A percentile compares a stretch with the other conserved stretches of the same genome.
These are phyloP conservation scores for Phenganax marumi DNA, from an alignment of 92 coral and sea anemone species.

Conservation along the genomic window DNA sequence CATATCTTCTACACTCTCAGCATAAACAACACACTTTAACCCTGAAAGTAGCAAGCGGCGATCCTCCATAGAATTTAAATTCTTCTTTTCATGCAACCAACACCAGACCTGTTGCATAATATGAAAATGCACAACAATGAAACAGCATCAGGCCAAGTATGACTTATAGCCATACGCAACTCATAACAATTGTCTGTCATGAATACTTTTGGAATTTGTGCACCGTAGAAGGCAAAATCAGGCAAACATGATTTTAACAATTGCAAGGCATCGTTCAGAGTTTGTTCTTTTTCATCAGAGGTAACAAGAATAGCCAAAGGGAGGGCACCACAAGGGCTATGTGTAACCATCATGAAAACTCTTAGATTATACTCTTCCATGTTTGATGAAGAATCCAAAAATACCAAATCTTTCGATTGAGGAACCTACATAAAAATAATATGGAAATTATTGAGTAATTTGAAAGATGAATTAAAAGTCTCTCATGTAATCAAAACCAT, in stretches of 20 bases:
- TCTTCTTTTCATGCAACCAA: constrained; percentile 2
- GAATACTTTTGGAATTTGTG: background rate
- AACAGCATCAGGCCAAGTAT: constrained; percentile 13
- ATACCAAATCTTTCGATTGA: constrained; percentile 14
- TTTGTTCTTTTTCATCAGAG: background rate
- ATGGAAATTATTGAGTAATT: too few relatives aligned
- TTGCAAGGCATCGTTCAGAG: constrained; percentile 2
- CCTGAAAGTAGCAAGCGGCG: background rate
- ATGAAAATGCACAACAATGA: constrained; percentile 15
- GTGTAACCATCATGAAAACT: constrained; percentile 2
- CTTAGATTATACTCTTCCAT: constrained; percentile 28
- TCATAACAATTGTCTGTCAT: constrained; percentile 26
- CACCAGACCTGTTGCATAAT: constrained; percentile 27
- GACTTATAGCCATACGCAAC: background rate
- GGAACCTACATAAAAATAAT: background rate
- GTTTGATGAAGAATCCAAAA: constrained; percentile 29
- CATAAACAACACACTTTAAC: background rate
- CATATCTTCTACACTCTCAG: background rate
- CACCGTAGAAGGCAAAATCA: background rate
- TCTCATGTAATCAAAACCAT: too few relatives aligned
- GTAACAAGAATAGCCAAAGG: background rate
- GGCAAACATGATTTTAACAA: background rate
- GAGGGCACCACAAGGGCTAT: constrained; percentile 23
- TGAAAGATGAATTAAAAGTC: too few relatives aligned
- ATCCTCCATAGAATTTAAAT: background rate